A percentile compares a stretch with the other conserved stretches of the same genome.
phyloP scores from a whole-genome alignment of 2,888 invertebrate genomes.

The Caenorhabditis becei region DNA sequence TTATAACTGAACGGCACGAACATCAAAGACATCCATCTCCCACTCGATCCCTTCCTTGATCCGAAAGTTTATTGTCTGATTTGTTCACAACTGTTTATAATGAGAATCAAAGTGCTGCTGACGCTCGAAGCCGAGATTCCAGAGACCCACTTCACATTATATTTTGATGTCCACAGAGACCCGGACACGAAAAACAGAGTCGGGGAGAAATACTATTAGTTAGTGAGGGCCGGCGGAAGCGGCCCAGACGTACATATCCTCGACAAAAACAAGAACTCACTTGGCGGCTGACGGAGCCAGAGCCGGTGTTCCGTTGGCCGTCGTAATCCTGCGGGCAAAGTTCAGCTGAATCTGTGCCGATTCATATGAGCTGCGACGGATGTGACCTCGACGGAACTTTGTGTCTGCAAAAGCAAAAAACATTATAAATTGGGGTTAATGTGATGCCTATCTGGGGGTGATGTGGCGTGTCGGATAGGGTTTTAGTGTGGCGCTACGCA shows the following conservation, averaged over 20 bases:
- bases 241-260: slow-evolving; percentile 17
- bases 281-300: slow-evolving; percentile 58
- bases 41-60: not conserved
- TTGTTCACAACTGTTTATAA: slow-evolving; percentile 9
- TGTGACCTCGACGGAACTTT: slow-evolving; percentile 72
- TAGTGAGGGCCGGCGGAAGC: not conserved
- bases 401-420: slow-evolving; percentile 43
- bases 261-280: slow-evolving; percentile 51
- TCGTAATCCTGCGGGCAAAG: slow-evolving; percentile 65
- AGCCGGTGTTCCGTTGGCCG: slow-evolving; percentile 60
- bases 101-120: not conserved
- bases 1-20: slow-evolving; percentile 58
- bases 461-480: slow-evolving; percentile 32
- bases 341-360: slow-evolving; percentile 72
- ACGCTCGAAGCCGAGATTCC: no score
- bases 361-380: slow-evolving; percentile 74
- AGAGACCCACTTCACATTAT: not conserved
- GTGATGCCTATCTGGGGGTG: slow-evolving; percentile 11
- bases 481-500: not conserved
- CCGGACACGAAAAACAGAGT: slow-evolving; percentile 7
- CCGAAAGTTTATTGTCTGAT: slow-evolving; percentile 1
- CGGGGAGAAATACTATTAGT: slow-evolving; percentile 27
- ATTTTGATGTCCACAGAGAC: slow-evolving; percentile 12
- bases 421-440: slow-evolving; percentile 22
- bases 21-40: slow-evolving; percentile 28